Percentiles rank a stretch among this genome's conserved stretches.
phyloP scores from a whole-genome alignment of 2,113 vertebrate species.

The Entosphenus tridentatus region DNA sequence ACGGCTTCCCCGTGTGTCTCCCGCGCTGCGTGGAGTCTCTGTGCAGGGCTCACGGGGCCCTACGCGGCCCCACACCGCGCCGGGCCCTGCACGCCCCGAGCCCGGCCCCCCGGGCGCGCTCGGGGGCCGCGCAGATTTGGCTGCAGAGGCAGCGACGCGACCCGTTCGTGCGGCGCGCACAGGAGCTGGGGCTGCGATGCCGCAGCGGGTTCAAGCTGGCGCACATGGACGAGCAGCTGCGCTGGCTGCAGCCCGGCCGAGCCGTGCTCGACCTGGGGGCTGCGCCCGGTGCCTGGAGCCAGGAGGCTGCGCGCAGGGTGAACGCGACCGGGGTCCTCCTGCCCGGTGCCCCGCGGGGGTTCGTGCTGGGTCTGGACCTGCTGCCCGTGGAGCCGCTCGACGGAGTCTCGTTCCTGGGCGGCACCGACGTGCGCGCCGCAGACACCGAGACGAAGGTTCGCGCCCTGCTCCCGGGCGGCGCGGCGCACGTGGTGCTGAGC shows the following conservation, averaged over 20 bases:
- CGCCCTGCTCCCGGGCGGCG: slow-evolving; percentile 32
- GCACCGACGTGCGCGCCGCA: slow-evolving; percentile 31
- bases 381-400: slow-evolving; percentile 38
- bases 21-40: too few relatives aligned
- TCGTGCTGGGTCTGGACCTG: slow-evolving; percentile 58
- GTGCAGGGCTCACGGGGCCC: too few relatives aligned
- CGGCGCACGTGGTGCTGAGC: slow-evolving; percentile 53
- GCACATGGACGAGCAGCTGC: slow-evolving; percentile 40
- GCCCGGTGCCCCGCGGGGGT: slow-evolving; percentile 30
- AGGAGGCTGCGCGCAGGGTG: slow-evolving; percentile 52
- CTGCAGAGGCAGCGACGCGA: slow-evolving; percentile 40
- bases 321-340: slow-evolving; percentile 39
- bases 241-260: slow-evolving; percentile 35
- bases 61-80: too few relatives aligned
- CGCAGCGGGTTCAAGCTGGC: slow-evolving; percentile 77
- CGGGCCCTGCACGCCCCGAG: too few relatives aligned
- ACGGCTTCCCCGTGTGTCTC: neutral
- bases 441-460: slow-evolving; percentile 22
- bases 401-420: slow-evolving; percentile 48
- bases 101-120: slow-evolving; percentile 9
- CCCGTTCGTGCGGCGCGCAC: slow-evolving; percentile 54
- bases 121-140: slow-evolving; percentile 36
- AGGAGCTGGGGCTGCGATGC: slow-evolving; percentile 40
- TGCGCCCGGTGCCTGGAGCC: slow-evolving; percentile 79
- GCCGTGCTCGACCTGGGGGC: slow-evolving; percentile 65